phyloP scores from a whole-genome alignment of 2,888 invertebrate genomes.

The Elgonia sp. region DNA sequence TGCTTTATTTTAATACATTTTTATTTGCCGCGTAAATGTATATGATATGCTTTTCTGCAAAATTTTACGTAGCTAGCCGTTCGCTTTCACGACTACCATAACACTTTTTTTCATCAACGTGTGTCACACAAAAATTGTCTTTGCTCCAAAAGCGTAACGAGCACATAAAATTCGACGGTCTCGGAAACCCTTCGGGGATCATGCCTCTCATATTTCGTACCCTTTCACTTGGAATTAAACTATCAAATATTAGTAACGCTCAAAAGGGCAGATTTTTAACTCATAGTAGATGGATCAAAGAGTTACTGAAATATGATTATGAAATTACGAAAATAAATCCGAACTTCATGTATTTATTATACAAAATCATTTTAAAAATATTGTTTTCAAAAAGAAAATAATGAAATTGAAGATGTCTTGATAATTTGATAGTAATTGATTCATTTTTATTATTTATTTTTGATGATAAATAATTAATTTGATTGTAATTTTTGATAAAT shows the following conservation, averaged over 20 bases:
- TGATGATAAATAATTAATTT: no score
- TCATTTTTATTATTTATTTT: no score
- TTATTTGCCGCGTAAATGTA: constrained; percentile 29
- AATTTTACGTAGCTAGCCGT: neutral
- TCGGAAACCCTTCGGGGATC: constrained; percentile 5
- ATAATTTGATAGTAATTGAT: no score
- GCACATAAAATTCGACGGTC: constrained; percentile 39
- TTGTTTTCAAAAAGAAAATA: no score
- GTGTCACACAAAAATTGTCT: constrained; percentile 42
- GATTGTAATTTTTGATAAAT: no score
- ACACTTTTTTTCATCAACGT: constrained; percentile 47
- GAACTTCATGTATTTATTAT: no score
- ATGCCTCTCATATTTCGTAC: constrained; percentile 5
- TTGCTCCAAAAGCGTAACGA: constrained; percentile 31
- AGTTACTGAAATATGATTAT: no score
- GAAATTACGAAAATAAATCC: neutral
- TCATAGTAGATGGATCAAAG: neutral
- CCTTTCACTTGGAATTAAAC: constrained; percentile 16
- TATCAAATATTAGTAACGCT: constrained; percentile 18
- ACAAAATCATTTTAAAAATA: no score
- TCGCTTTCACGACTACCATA: constrained; percentile 30
- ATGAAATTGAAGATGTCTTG: no score
- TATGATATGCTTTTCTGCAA: constrained; percentile 16
- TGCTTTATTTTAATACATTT: constrained; percentile 33
- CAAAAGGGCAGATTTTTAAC: neutral